Evolutionary conservation across 2,113 vertebrate species (phyloP), one percentile per base, ranked within the genome.

Genomic region (Amblyornis subalaris): DNA sequence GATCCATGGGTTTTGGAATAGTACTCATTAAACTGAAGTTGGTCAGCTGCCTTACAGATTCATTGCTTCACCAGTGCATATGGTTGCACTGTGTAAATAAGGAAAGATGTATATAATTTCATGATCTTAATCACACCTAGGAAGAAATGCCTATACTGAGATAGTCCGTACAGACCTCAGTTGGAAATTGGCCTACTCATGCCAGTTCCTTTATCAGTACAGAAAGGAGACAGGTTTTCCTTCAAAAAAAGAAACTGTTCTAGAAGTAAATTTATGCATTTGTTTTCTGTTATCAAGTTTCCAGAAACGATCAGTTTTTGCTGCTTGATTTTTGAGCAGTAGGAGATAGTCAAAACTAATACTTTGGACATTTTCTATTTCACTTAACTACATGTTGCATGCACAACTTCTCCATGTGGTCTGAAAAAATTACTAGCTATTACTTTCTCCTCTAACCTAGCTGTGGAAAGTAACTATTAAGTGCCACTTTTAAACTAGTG

Each of bases 21-120:
- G 15, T 36, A 21, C 44, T 73, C 26, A 4, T 70, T 77, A 23
- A 65, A 35, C 12, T 42, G 1, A 73, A 60, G 5, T 24, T 73
- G 31, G 8, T 53, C 65, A 90, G 2, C 14, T 73, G 22, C 19
- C 18, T 60, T 51, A 38, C 35, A 66, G 50, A 53, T 70, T 64
- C 14, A 12, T 73, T 72, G 14, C 36, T 76, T 85, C 44, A 24
- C 16, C 35, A 51, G 33, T 51, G 60, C n/a, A 24, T 75, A 6
- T 22, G 25, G 6, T 67, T 70, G 42, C 13, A 35, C 45, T 4
- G 1, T 69, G 42, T 72, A 14, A 0, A 0, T 71, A 66, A n/a
- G 31, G 38, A 70, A 77, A 74, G 50, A 28, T 77, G 6, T 45
- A 3, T 62, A 15, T 77, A 62, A 42, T 24, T 74, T 77, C 66